phyloP scores from a whole-genome alignment of 2,888 invertebrate genomes.

The Agrotis exclamationis region DNA sequence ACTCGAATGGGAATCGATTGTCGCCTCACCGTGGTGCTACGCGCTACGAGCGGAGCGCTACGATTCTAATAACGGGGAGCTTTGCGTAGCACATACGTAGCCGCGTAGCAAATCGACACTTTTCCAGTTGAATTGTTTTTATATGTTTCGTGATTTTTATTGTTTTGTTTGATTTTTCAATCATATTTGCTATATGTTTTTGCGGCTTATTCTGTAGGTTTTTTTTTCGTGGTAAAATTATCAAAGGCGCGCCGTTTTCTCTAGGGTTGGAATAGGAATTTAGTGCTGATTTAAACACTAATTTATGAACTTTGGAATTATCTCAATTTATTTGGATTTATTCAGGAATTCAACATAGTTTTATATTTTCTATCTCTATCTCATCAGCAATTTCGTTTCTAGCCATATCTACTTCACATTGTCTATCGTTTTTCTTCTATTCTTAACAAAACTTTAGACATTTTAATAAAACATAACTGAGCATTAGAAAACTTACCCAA shows the following conservation, averaged over 20 bases:
- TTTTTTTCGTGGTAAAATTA: no score
- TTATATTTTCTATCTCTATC: no score
- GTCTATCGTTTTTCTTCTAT: no score
- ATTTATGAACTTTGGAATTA: not conserved
- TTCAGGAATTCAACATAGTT: no score
- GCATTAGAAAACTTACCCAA: not conserved
- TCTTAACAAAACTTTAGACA: no score
- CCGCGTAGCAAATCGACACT: conserved; percentile 20
- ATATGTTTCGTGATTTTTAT: conserved; percentile 5
- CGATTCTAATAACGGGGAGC: conserved; percentile 33
- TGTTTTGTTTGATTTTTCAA: conserved; percentile 4
- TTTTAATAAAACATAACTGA: no score
- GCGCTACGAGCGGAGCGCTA: conserved; percentile 34
- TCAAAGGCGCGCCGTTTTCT: no score
- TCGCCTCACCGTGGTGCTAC: conserved; percentile 19
- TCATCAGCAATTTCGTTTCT: no score
- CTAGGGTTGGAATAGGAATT: not conserved
- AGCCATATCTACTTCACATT: no score
- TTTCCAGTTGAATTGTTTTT: conserved; percentile 33
- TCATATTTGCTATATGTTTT: not conserved
- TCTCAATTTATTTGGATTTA: no score
- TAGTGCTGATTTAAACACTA: not conserved
- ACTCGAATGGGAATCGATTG: conserved; percentile 37
- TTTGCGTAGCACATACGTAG: conserved; percentile 45
- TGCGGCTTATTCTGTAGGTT: no score